A percentile compares a stretch with the other conserved stretches of the same genome.
Evolutionary conservation across 2,888 invertebrate genomes (phyloP).

Genomic region (Leptura quadrifasciata): DNA sequence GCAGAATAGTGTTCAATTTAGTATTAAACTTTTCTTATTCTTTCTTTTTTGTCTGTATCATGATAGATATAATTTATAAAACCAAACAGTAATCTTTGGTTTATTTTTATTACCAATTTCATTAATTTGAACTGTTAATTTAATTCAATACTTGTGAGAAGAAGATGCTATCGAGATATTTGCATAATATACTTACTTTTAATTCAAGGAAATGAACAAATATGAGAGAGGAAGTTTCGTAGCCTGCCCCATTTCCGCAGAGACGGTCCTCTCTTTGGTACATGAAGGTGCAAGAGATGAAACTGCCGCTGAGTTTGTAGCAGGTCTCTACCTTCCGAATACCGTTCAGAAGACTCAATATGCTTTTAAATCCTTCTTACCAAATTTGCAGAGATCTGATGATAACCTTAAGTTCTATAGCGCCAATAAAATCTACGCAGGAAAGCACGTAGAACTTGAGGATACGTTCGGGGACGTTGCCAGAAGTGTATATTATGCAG

Average conservation of each 20-base stretch:
- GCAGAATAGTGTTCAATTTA: no score
- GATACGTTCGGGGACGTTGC: constrained; percentile 77
- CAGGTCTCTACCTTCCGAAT: constrained; percentile 57
- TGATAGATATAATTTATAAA: no score
- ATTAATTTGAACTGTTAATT: no score
- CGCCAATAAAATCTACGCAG: constrained; percentile 79
- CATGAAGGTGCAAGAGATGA: constrained; percentile 65
- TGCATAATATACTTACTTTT: no score
- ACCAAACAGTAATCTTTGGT: no score
- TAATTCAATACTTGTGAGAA: no score
- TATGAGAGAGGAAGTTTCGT: constrained; percentile 59
- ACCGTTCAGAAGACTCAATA: constrained; percentile 41
- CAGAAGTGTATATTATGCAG: constrained; percentile 78
- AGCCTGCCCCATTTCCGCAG: constrained; percentile 66
- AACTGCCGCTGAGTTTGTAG: constrained; percentile 62
- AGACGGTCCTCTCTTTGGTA: constrained; percentile 65
- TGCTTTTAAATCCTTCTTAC: constrained; percentile 46
- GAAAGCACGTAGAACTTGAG: constrained; percentile 75
- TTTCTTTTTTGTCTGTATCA: no score
- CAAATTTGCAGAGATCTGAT: constrained; percentile 52
- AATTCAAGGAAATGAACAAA: constrained; percentile 48
- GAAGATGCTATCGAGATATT: no score
- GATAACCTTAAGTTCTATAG: constrained; percentile 58
- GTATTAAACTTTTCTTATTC: no score
- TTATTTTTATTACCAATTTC: no score